phyloP scores from a whole-genome alignment of 2,888 invertebrate species.

The Branchellion lobata region DNA sequence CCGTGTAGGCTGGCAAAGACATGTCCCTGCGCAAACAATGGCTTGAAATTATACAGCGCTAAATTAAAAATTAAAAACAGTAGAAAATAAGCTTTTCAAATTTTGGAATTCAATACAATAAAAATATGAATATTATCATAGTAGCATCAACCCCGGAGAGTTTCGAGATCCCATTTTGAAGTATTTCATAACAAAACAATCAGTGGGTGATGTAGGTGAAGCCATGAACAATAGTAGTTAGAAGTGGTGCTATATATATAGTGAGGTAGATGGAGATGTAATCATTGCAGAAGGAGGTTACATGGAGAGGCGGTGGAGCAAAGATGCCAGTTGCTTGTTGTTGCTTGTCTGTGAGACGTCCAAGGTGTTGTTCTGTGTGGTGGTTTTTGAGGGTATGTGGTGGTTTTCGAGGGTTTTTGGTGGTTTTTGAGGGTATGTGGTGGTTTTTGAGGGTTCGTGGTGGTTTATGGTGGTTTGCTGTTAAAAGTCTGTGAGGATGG shows the following conservation, averaged over 20 bases:
- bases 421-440: not conserved
- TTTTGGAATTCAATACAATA: too few relatives aligned
- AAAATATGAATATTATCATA: too few relatives aligned
- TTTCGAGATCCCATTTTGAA: too few relatives aligned
- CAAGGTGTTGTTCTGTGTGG: not conserved
- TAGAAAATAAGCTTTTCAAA: too few relatives aligned
- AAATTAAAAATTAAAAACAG: slow-evolving; percentile 1
- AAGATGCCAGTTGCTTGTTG: not conserved
- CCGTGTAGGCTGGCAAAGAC: slow-evolving; percentile 67
- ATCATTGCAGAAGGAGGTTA: not conserved
- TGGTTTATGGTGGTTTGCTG: not conserved
- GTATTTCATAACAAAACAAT: too few relatives aligned
- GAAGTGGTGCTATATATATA: not conserved
- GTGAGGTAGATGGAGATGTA: not conserved
- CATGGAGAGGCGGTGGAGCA: not conserved
- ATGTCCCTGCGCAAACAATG: slow-evolving; percentile 23
- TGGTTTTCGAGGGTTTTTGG: too few relatives aligned
- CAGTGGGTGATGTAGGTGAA: too few relatives aligned
- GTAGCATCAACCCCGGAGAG: too few relatives aligned
- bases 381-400: too few relatives aligned
- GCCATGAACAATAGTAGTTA: too few relatives aligned
- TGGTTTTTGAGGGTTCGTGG: not conserved
- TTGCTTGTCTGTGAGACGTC: not conserved
- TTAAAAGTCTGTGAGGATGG: not conserved
- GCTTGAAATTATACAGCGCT: not conserved